These are phyloP conservation scores for Crocidura indochinensis DNA, from an alignment of 2,797 vertebrate species.

Conservation along the genomic window DNA sequence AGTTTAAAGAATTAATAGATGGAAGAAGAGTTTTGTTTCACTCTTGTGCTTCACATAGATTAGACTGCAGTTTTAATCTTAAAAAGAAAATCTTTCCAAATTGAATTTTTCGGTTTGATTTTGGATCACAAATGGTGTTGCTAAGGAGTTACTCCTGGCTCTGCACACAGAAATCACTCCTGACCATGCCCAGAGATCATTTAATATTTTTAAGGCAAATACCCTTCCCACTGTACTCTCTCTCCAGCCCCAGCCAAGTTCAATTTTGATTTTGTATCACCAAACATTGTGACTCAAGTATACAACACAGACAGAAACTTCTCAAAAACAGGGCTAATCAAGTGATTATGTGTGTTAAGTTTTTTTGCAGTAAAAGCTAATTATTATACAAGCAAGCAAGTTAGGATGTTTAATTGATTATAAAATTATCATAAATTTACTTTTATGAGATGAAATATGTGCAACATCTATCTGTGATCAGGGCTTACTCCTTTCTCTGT, in stretches of 20 bases:
- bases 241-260: slow-evolving; percentile 8
- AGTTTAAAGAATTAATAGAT: neutral
- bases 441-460: too few relatives aligned
- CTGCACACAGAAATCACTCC: too few relatives aligned
- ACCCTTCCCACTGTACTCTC: too few relatives aligned
- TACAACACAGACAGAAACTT: slow-evolving; percentile 33
- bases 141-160: too few relatives aligned
- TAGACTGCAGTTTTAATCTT: slow-evolving; percentile 48
- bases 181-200: too few relatives aligned
- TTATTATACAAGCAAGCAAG: slow-evolving; percentile 41
- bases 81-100: too few relatives aligned
- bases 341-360: slow-evolving; percentile 43
- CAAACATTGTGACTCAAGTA: slow-evolving; percentile 57
- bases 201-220: too few relatives aligned
- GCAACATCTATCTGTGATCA: too few relatives aligned
- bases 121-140: too few relatives aligned
- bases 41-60: neutral
- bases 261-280: slow-evolving; percentile 68
- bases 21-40: slow-evolving; percentile 53
- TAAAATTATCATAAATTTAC: too few relatives aligned
- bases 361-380: slow-evolving; percentile 64
- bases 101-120: too few relatives aligned
- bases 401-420: neutral
- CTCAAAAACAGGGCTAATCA: slow-evolving; percentile 58
- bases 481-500: too few relatives aligned